Percentiles rank a stretch among this genome's conserved stretches.
Evolutionary conservation across 2,797 vertebrate species (phyloP).

Genomic region (Cirrhinus molitorella): DNA sequence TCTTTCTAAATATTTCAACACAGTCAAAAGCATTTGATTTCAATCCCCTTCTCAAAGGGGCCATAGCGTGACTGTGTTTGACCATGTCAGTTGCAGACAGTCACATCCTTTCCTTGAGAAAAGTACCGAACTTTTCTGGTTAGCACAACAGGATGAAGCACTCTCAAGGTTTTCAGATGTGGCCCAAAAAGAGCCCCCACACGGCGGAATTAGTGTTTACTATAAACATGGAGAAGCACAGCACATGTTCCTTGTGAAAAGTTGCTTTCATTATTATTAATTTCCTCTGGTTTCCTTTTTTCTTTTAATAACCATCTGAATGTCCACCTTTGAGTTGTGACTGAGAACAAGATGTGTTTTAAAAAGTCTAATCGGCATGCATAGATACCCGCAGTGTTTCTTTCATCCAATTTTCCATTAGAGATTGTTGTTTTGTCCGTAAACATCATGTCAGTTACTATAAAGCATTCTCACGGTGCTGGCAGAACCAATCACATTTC

Average conservation of each 20-base stretch:
- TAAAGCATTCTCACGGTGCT: background rate
- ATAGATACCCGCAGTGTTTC: background rate
- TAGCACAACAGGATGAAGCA: slow-evolving; percentile 26
- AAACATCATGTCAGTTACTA: background rate
- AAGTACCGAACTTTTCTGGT: slow-evolving; percentile 33
- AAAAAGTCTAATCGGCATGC: background rate
- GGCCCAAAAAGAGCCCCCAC: slow-evolving; percentile 18
- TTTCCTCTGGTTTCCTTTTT: background rate
- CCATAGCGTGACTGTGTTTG: slow-evolving; percentile 19
- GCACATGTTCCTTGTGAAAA: slow-evolving; percentile 19
- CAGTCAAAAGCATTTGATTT: background rate
- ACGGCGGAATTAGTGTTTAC: slow-evolving; percentile 12
- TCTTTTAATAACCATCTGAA: background rate
- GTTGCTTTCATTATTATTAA: slow-evolving; percentile 17
- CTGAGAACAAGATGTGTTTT: background rate
- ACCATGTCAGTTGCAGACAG: slow-evolving; percentile 12
- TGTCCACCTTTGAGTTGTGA: background rate
- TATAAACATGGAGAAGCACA: background rate
- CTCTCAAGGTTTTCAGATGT: slow-evolving; percentile 35
- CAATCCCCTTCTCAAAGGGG: background rate
- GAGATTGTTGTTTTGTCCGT: background rate
- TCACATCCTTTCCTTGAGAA: background rate
- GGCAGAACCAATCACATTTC: background rate
- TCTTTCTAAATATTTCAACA: background rate
- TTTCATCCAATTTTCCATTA: slow-evolving; percentile 4